Evolutionary conservation across 2,888 invertebrate species (phyloP), one percentile per base, ranked within the genome.

Genomic region (Tenthredo notha): DNA sequence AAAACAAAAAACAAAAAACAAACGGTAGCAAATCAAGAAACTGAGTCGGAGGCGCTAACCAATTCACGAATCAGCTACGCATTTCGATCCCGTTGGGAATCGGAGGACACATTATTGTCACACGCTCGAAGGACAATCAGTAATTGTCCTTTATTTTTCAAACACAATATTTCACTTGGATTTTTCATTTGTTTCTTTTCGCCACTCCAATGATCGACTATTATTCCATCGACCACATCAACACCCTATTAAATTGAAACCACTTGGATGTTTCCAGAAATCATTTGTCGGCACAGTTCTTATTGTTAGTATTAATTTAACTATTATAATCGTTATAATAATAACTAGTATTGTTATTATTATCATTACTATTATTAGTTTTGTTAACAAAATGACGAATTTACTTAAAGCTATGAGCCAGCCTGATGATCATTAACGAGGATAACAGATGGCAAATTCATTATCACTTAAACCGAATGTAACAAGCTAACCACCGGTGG

Each of bases 71-170:
- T 67, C 29, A 67, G 29, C 67, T 67, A 15, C 15, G 67, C 15
- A 74, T n/a, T 43, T 9, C 10, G n/a, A 74, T 40, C 21, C 72
- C 7, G 40, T 40, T 15, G 43, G 40, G 43, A 21, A 74, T 74
- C 40, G 40, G 40, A 74, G 72, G 72, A 74, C 43, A 74, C 9
- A 74, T 74, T 74, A 74, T 74, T 43, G 43, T 43, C 72, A 74
- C 72, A 74, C 72, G 18, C 72, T 9, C 72, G 7, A 43, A 43
- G 43, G 43, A 43, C 40, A 7, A 43, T 21, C 21, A 74, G 21
- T 74, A 40, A 43, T 74, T 43, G 40, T 74, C 40, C 21, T n/a
- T 25, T 43, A 74, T 43, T 40, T 74, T 10, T 21, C n/a, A 74
- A 7, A 18, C 18, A 10, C n/a, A 43, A 43, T 43, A 74, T 43